phyloP scores from a whole-genome alignment of 2,797 vertebrate species.

The Sebastes minor region DNA sequence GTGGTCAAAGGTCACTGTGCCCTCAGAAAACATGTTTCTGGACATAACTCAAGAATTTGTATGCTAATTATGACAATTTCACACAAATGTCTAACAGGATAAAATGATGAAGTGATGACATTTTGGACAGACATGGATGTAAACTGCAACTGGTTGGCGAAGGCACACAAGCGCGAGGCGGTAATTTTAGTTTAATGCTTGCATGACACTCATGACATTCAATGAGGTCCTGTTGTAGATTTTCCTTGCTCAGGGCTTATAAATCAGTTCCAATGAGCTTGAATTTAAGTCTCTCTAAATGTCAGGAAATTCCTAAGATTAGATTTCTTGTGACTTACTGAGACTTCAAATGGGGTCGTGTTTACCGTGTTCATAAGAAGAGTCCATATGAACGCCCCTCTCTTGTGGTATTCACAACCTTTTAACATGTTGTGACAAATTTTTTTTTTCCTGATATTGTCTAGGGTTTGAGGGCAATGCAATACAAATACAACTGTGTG shows the following conservation, averaged over 20 bases:
- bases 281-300: conserved; percentile 14
- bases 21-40: neutral
- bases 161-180: neutral
- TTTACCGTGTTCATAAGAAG: no score
- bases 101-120: neutral
- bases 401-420: no score
- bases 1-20: neutral
- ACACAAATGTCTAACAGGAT: no score
- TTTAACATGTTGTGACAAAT: no score
- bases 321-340: neutral
- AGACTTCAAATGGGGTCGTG: neutral
- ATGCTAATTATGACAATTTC: neutral
- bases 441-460: neutral
- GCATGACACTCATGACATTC: neutral
- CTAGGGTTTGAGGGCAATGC: neutral
- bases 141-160: neutral
- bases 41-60: neutral
- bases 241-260: neutral
- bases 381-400: no score
- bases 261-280: neutral
- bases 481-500: neutral
- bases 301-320: neutral
- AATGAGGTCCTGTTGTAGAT: neutral
- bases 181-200: neutral
- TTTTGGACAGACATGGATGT: neutral